Evolutionary conservation across 2,113 vertebrate species (phyloP), one percentile per base, ranked within the genome.

Genomic region (Machaerirhynchus nigripectus): DNA sequence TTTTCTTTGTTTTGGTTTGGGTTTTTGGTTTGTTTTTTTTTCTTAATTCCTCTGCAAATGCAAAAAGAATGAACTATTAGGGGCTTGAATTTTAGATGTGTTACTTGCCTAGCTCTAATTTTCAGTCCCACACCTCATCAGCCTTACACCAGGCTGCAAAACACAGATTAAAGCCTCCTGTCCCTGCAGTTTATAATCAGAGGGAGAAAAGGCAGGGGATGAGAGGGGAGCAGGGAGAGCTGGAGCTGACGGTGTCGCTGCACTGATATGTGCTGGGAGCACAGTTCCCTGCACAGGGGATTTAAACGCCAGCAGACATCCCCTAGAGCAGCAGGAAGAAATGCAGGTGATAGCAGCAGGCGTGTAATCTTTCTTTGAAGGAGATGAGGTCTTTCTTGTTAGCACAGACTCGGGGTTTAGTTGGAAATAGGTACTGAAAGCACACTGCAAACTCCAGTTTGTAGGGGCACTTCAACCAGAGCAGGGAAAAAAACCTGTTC

Each of bases 221-320:
- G 46, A 49, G 71, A 89, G 87, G 26, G 33, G 87, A 27, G 17
- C 2, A 4, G 47, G 67, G 27, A 86, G 44, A 83, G 57, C 23
- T 75, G 46, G 80, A 57, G 42, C 59, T 18, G 5, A 6, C 0
- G 1, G 22, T 15, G 33, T 2, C 16, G 8, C 17, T 35, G 28
- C 24, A 18, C 22, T 26, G 16, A 9, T 1, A 57, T 26, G 52
- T 64, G 2, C 9, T 1, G 4, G 37, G 47, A n/a, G 16, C 15
- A 19, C 20, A 13, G 42, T 5, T 53, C 60, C 77, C 82, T 77
- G 65, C 52, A 4, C 3, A 7, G 2, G n/a, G 80, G 42, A 33
- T 30, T 75, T n/a, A 37, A 91, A 52, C 19, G 15, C 77, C 94
- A 84, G 69, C 75, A 78, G n/a, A 23, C 44, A 68, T 52, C 46